phyloP scores from a whole-genome alignment of 2,113 vertebrate species.

The Hippolais icterina region DNA sequence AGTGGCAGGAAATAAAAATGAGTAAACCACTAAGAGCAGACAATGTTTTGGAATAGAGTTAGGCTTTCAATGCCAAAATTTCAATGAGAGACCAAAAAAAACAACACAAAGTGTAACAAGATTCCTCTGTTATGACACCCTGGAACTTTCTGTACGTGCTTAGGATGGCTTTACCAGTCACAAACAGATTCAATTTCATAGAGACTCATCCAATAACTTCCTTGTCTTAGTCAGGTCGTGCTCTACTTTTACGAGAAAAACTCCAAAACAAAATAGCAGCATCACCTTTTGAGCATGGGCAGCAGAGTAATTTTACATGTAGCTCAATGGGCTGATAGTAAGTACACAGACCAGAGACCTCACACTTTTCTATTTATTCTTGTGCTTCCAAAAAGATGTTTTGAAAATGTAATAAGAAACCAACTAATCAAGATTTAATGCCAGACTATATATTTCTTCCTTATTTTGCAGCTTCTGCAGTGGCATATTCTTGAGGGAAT shows the following conservation, averaged over 20 bases:
- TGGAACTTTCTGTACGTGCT: slow-evolving; percentile 9
- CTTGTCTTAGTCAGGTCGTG: neutral
- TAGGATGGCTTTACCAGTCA: neutral
- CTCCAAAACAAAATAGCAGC: neutral
- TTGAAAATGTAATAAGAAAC: neutral
- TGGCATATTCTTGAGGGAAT: neutral
- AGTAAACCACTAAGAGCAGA: neutral
- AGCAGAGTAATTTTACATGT: neutral
- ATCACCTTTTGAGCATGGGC: neutral
- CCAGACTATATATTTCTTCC: neutral
- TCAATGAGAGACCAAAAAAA: neutral
- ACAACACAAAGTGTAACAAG: neutral
- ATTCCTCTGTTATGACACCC: neutral
- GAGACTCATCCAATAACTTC: neutral
- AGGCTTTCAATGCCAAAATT: neutral
- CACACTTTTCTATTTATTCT: neutral
- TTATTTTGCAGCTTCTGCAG: neutral
- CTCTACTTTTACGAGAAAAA: neutral
- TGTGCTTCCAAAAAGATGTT: neutral
- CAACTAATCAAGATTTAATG: neutral
- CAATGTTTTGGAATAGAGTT: neutral
- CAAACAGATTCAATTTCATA: neutral
- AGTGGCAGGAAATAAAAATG: neutral
- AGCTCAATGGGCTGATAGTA: neutral
- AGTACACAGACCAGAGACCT: neutral